phyloP scores from a whole-genome alignment of 2,888 invertebrate genomes.

The Smittia sp. region DNA sequence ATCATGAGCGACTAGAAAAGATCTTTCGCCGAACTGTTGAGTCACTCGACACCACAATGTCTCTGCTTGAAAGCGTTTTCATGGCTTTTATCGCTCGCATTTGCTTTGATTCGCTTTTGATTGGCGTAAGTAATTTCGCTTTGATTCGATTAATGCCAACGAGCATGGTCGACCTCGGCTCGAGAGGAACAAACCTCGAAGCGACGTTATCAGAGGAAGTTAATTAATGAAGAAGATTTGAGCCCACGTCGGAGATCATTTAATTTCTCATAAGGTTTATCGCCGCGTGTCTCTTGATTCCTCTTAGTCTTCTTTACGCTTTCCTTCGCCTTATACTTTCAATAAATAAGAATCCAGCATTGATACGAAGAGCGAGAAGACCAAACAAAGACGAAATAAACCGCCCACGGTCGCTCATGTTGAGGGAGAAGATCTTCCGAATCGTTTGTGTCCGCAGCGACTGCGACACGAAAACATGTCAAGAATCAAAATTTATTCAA shows the following conservation, averaged over 20 bases:
- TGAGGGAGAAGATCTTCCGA: not conserved
- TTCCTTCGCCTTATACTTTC: slow-evolving; percentile 16
- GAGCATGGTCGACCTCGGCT: not conserved
- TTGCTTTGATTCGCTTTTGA: slow-evolving; percentile 13
- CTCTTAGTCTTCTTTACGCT: slow-evolving; percentile 30
- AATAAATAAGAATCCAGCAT: slow-evolving; percentile 13
- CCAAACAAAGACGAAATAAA: slow-evolving; percentile 20
- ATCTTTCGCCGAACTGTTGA: not conserved
- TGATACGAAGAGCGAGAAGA: not conserved
- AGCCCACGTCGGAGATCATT: slow-evolving; percentile 17
- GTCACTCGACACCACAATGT: not conserved
- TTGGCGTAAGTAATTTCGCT: slow-evolving; percentile 35
- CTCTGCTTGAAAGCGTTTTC: not conserved
- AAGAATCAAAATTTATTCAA: too few relatives aligned
- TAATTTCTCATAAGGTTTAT: slow-evolving; percentile 38
- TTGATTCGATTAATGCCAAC: slow-evolving; percentile 1
- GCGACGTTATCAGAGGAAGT: slow-evolving; percentile 24
- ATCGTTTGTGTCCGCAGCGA: too few relatives aligned
- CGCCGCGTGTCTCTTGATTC: slow-evolving; percentile 39
- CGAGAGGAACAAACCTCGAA: not conserved
- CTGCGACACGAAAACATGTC: too few relatives aligned
- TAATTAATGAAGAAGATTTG: slow-evolving; percentile 38
- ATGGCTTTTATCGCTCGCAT: too few relatives aligned
- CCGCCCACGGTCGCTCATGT: not conserved
- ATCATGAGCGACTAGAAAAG: not conserved